phyloP scores from a whole-genome alignment of 2,797 vertebrate genomes.

The Chaetodon trifasciatus region DNA sequence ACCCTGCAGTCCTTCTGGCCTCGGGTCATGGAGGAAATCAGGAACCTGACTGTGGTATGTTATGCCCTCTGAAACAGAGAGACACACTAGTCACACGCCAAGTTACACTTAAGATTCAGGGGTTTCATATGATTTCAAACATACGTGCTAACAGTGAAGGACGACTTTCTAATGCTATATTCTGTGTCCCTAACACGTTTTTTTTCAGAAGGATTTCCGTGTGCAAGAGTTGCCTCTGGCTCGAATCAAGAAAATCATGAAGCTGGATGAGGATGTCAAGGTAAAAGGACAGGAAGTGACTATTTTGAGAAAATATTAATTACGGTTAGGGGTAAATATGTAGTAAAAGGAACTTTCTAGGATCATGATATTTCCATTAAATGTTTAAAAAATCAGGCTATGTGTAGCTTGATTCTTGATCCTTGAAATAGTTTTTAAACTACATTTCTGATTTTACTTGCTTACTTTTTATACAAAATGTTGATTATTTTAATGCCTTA shows the following conservation, averaged over 20 bases:
- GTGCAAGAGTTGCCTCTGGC: slow-evolving; percentile 98
- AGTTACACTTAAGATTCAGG: not conserved
- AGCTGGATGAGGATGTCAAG: slow-evolving; percentile 99
- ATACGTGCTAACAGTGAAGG: not conserved
- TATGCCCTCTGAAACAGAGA: not conserved
- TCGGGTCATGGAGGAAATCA: slow-evolving; percentile 98
- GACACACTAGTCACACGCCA: slow-evolving; percentile 13
- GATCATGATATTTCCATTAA: not conserved
- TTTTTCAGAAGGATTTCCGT: slow-evolving; percentile 96
- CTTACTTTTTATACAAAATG: not conserved
- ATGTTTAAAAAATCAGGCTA: not conserved
- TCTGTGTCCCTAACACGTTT: slow-evolving; percentile 41
- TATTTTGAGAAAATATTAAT: not conserved
- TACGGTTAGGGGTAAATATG: too few species aligned
- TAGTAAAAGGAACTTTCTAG: not conserved
- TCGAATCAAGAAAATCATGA: slow-evolving; percentile 99
- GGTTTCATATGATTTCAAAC: not conserved
- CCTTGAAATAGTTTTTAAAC: not conserved
- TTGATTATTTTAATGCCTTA: not conserved
- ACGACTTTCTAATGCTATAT: not conserved
- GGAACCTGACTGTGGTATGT: slow-evolving; percentile 95
- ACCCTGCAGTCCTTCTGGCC: slow-evolving; percentile 99
- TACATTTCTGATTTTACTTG: not conserved
- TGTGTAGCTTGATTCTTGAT: not conserved
- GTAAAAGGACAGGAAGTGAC: slow-evolving; percentile 76